These are phyloP conservation scores for Poeciliopsis paucimaculata DNA, from an alignment of 2,797 vertebrate genomes.

Conservation along the genomic window DNA sequence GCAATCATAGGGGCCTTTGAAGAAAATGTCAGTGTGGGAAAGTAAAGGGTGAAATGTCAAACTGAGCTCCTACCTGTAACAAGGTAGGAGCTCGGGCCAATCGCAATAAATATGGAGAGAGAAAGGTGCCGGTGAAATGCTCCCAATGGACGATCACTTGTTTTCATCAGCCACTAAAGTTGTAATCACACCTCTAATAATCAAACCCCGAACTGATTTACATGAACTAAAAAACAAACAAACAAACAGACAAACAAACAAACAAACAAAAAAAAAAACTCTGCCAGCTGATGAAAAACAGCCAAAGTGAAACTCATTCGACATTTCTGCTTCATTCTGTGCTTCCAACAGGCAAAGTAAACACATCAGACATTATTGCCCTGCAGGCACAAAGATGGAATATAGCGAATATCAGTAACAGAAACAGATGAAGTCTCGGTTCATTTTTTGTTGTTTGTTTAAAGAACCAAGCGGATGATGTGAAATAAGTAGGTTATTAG, in stretches of 20 bases:
- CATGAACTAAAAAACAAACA: background rate
- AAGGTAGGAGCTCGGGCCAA: background rate
- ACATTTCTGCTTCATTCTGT: background rate
- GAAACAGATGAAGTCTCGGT: background rate
- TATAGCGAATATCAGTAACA: background rate
- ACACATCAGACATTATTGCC: background rate
- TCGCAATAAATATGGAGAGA: background rate
- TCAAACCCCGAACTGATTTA: constrained; percentile 3
- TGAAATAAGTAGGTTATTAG: constrained; percentile 4
- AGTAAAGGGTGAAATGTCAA: background rate
- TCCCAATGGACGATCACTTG: background rate
- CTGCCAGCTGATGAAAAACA: background rate
- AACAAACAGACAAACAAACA: too few species aligned
- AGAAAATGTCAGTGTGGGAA: background rate
- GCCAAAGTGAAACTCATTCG: constrained; percentile 12
- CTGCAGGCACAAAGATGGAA: background rate
- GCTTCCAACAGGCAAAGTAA: background rate
- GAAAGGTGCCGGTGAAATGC: background rate
- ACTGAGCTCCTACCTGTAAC: background rate
- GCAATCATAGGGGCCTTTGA: background rate
- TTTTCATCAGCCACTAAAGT: background rate
- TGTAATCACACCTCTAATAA: background rate
- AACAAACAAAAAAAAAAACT: too few species aligned
- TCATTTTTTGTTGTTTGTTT: background rate
- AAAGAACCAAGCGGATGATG: background rate